Percentiles rank a stretch among this genome's conserved stretches.
Conservation (phyloP, 1,140 invertebrate genomes). For the Drosophila kurseongensis region DNA sequence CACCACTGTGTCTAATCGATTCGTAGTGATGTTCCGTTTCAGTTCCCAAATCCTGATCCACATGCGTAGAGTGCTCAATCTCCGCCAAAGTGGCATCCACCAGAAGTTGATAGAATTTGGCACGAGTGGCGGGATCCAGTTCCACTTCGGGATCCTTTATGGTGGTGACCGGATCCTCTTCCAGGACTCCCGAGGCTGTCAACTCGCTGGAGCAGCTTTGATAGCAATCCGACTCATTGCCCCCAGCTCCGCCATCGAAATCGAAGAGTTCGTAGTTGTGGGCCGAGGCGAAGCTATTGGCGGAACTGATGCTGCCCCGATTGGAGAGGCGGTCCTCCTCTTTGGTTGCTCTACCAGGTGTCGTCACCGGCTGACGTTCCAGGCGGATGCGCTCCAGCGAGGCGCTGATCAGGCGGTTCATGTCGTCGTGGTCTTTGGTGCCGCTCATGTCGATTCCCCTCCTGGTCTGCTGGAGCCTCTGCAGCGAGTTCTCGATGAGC, state of each 20-base stretch:
- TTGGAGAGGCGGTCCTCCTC: constrained; percentile 81
- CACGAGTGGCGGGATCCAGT: constrained; percentile 85
- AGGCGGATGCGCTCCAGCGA: constrained; percentile 86
- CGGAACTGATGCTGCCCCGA: constrained; percentile 85
- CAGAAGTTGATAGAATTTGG: constrained; percentile 89
- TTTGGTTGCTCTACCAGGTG: constrained; percentile 53
- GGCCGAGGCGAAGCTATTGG: constrained; percentile 85
- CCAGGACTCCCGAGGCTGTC: constrained; percentile 86
- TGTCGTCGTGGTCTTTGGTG: constrained; percentile 86
- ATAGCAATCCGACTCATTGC: constrained; percentile 88
- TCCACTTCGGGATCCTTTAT: constrained; percentile 23
- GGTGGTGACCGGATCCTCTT: constrained; percentile 12
- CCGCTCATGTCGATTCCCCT: constrained; percentile 85
- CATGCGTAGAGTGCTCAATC: constrained; percentile 87
- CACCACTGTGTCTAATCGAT: constrained; percentile 88
- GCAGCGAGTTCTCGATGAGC: constrained; percentile 88
- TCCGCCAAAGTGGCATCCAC: constrained; percentile 88
- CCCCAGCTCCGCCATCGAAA: constrained; percentile 60
- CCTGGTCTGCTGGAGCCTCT: constrained; percentile 86
- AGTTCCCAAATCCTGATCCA: constrained; percentile 45
- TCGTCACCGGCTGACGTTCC: constrained; percentile 76
- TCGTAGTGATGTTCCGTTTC: constrained; percentile 90
- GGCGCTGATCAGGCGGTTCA: constrained; percentile 86
- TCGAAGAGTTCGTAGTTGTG: constrained; percentile 85
- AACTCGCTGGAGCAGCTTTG: constrained; percentile 87